Evolutionary conservation across 1,140 invertebrate species (phyloP).

Genomic region (Tetramorium simillimum): DNA sequence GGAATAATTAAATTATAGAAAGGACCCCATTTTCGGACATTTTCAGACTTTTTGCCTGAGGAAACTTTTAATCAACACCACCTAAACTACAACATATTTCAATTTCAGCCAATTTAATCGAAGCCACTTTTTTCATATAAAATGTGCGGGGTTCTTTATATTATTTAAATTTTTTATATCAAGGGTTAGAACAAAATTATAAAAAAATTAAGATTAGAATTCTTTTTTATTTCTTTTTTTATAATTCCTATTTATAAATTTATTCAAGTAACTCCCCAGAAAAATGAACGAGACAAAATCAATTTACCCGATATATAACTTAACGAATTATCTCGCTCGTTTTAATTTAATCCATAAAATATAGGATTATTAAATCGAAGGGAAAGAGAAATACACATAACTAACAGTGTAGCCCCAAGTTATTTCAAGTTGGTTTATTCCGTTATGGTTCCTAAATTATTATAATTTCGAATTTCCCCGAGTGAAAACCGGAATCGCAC

Average conservation of each 20-base stretch:
- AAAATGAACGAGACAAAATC: neutral
- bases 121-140: too few relatives aligned
- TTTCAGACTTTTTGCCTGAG: too few relatives aligned
- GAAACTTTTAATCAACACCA: too few relatives aligned
- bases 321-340: conserved; percentile 19
- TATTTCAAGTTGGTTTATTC: neutral
- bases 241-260: neutral
- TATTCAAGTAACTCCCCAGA: neutral
- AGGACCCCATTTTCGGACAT: too few relatives aligned
- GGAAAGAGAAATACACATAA: neutral
- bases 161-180: neutral
- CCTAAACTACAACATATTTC: too few relatives aligned
- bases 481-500: neutral
- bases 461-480: neutral
- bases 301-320: neutral
- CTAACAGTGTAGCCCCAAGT: neutral
- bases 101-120: too few relatives aligned
- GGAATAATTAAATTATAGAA: neutral
- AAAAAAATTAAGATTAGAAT: neutral
- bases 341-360: neutral
- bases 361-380: neutral
- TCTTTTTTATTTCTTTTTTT: neutral
- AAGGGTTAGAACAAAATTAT: neutral
- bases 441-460: neutral
- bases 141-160: too few relatives aligned